A percentile compares a stretch with the other conserved stretches of the same genome.
phyloP scores from a whole-genome alignment of 2,113 vertebrate species.

The Peromyscus californicus region DNA sequence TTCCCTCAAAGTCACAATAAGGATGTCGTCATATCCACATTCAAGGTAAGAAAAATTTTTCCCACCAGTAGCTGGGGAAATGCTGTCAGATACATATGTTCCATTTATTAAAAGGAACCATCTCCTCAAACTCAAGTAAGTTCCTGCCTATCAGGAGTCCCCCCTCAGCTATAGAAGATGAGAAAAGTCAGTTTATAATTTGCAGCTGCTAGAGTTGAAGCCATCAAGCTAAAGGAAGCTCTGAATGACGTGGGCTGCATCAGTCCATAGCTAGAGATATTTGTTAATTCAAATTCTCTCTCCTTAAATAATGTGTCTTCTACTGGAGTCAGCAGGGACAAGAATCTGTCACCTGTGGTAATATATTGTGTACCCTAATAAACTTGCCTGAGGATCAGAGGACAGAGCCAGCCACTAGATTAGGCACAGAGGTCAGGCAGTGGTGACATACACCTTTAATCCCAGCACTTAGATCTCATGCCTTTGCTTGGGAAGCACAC shows the following conservation, averaged over 20 bases:
- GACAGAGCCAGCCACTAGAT: too few relatives aligned
- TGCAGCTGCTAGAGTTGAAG: background rate
- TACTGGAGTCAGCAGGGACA: too few relatives aligned
- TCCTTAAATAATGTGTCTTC: background rate
- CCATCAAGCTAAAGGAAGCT: background rate
- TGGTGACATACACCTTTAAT: too few relatives aligned
- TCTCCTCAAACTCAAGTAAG: background rate
- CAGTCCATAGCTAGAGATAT: background rate
- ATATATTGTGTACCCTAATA: too few relatives aligned
- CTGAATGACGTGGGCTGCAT: background rate
- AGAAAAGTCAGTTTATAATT: background rate
- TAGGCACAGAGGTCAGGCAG: too few relatives aligned
- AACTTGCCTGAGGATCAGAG: too few relatives aligned
- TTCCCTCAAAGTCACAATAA: background rate
- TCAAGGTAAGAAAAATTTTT: background rate
- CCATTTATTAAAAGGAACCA: background rate
- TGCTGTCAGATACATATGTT: background rate
- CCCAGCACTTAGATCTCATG: too few relatives aligned
- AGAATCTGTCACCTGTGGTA: background rate
- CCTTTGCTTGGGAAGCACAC: too few relatives aligned
- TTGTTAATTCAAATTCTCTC: background rate
- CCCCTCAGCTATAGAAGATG: background rate
- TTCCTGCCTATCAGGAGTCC: background rate
- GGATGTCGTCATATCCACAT: background rate
- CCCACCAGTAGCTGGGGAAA: background rate